Conservation (phyloP, 2,888 invertebrate genomes). For the Mythimna pallens region DNA sequence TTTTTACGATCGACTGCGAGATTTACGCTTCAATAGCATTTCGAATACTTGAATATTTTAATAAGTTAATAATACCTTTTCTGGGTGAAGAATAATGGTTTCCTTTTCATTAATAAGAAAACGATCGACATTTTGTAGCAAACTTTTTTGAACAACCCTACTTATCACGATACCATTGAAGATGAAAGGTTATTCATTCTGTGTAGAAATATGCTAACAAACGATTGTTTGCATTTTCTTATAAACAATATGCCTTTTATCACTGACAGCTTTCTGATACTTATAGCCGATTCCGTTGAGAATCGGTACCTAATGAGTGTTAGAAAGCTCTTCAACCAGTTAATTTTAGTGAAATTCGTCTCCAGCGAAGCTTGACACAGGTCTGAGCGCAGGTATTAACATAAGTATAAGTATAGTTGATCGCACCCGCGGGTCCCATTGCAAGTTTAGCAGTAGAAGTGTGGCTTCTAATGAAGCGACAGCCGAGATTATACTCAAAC, state of each 20-base stretch:
- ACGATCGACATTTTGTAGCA: conserved; percentile 61
- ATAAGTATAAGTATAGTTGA: conserved; percentile 81
- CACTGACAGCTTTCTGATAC: too few relatives aligned
- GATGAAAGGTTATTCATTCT: conserved; percentile 57
- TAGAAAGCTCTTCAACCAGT: conserved; percentile 73
- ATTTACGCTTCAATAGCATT: conserved; percentile 84
- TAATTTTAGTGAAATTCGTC: conserved; percentile 77
- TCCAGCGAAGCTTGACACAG: conserved; percentile 78
- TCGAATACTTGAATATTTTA: conserved; percentile 84
- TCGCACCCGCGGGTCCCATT: conserved; percentile 81
- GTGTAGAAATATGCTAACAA: conserved; percentile 44
- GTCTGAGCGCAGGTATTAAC: conserved; percentile 76
- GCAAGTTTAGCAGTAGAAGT: conserved; percentile 73
- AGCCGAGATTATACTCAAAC: conserved; percentile 48
- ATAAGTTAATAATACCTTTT: conserved; percentile 77
- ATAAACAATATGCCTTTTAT: too few relatives aligned
- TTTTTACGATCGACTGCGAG: conserved; percentile 86
- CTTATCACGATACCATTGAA: conserved; percentile 56
- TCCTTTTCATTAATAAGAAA: conserved; percentile 72
- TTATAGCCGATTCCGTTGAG: conserved; percentile 34
- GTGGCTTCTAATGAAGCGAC: conserved; percentile 70
- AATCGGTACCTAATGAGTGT: conserved; percentile 59
- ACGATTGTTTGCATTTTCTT: conserved; percentile 1
- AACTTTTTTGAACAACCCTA: conserved; percentile 48
- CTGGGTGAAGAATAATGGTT: conserved; percentile 70